A percentile compares a stretch with the other conserved stretches of the same genome.
phyloP scores from a whole-genome alignment of 2,888 invertebrate species.

The Oligia latruncula region DNA sequence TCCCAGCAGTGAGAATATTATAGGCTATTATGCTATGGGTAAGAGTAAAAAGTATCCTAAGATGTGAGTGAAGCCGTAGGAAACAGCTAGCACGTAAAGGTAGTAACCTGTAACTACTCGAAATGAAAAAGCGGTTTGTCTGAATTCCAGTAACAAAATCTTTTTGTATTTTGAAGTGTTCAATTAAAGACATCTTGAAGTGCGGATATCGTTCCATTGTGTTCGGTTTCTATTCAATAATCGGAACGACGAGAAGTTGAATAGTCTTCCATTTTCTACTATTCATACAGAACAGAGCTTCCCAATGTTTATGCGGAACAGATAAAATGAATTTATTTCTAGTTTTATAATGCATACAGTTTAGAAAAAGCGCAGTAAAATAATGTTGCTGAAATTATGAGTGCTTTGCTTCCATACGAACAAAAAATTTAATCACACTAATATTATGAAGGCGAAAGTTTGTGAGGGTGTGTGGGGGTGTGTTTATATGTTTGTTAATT shows the following conservation, averaged over 20 bases:
- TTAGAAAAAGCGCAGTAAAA: slow-evolving; percentile 12
- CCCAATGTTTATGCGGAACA: background rate
- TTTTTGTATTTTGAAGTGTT: slow-evolving; percentile 39
- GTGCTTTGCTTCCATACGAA: background rate
- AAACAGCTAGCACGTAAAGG: background rate
- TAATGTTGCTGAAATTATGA: background rate
- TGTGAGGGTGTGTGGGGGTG: too few species aligned
- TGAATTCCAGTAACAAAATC: slow-evolving; percentile 13
- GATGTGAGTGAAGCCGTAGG: background rate
- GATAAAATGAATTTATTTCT: slow-evolving; percentile 1
- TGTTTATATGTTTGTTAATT: too few species aligned
- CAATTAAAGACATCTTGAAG: slow-evolving; percentile 43
- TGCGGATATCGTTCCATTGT: slow-evolving; percentile 43
- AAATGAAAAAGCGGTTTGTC: slow-evolving; percentile 23
- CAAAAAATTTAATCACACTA: background rate
- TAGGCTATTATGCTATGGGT: background rate
- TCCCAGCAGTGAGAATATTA: too few species aligned
- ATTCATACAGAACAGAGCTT: slow-evolving; percentile 29
- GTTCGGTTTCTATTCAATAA: slow-evolving; percentile 34
- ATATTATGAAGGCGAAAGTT: too few species aligned
- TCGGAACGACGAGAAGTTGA: slow-evolving; percentile 12
- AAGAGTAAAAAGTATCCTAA: background rate
- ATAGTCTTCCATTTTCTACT: slow-evolving; percentile 37
- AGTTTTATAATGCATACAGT: background rate
- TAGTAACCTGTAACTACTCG: background rate